Base-by-base conservation (phyloP, 30 jellyfish, hydroid and myxozoan genomes). In the Euphysa ruthae region DNA sequence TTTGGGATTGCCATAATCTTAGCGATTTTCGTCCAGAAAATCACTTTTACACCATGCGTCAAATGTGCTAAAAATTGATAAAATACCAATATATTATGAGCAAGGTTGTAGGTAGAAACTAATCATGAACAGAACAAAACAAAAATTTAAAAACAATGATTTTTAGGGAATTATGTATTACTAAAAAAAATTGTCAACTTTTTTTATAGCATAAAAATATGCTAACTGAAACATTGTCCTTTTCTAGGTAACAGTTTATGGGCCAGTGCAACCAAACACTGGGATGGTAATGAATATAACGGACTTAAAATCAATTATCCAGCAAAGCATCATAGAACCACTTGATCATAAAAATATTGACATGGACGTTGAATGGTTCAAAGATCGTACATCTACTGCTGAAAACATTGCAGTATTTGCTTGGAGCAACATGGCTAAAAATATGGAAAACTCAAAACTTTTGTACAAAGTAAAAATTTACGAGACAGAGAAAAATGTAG, bases 281-380 rank as follows among this genome's bases (percentile, higher is more conserved):
- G 99, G 99, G 28, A 82, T 82, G 94, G 83, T 91, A 6, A 56
- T 91, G 58, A 81, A 91, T 51, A 30, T 83, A 3, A 18, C 42
- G 15, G 91, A 70, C 24, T 54, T 91, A 77, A 83, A 76, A 62
- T 38, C 35, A 5, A 76, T 54, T 20, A 77, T 91, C 18, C 73
- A 82, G 38, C 35, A 31, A 27, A 81, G 93, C 6, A 82, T 91
- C 21, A 42, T 82, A 13, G 85, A 65, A 15, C 62, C 58, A 31
- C 61, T 91, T 35, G 99, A 91, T 54, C 99, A 91, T 46, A 82
- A 78, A 64, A 77, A 91, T 43, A 43, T 91, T n/a, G 99, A 91
- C 62, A 69, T 64, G 4, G 99, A 91, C 73, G 91, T 91, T 5
- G 84, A 77, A 8, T 91, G 66, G 61, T 91, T 91, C 73, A 82